Evolutionary conservation across 1,140 invertebrate species (phyloP).

Genomic region (Brachionus koreanus): DNA sequence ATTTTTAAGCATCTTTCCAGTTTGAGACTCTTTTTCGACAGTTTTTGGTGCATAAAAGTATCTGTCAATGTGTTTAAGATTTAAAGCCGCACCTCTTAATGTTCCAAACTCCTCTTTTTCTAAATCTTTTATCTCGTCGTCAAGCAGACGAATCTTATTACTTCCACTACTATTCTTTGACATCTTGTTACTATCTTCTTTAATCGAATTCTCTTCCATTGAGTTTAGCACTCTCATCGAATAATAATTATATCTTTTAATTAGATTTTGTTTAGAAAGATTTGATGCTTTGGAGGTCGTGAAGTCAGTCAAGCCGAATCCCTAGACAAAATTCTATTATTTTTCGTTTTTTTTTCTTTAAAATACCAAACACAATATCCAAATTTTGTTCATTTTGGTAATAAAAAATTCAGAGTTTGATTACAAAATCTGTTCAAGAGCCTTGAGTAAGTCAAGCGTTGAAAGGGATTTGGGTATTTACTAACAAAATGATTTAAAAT

Average conservation of each 20-base stretch:
- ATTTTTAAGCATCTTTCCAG: neutral
- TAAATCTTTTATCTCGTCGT: slow-evolving; percentile 40
- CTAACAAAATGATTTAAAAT: too few relatives aligned
- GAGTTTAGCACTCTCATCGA: slow-evolving; percentile 32
- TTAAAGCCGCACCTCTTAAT: neutral
- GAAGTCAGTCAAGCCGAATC: slow-evolving; percentile 42
- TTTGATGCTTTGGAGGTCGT: neutral
- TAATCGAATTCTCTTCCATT: slow-evolving; percentile 27
- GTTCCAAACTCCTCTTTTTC: neutral
- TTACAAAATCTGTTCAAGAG: too few relatives aligned
- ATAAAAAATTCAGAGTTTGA: too few relatives aligned
- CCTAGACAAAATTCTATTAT: neutral
- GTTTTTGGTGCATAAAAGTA: slow-evolving; percentile 41
- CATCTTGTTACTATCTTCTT: neutral
- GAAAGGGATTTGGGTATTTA: too few relatives aligned
- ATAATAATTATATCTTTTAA: slow-evolving; percentile 42
- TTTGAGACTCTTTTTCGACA: neutral
- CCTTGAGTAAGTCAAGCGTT: too few relatives aligned
- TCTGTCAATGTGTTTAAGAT: slow-evolving; percentile 19
- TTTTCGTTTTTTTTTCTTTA: too few relatives aligned
- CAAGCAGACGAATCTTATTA: slow-evolving; percentile 27
- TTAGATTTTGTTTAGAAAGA: slow-evolving; percentile 21
- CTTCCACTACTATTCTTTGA: neutral
- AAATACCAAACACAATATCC: neutral
- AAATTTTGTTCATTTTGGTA: too few relatives aligned